Evolutionary conservation across 1,140 invertebrate species (phyloP), one percentile per base, ranked within the genome.

Genomic region (Pteromalus puparum): DNA sequence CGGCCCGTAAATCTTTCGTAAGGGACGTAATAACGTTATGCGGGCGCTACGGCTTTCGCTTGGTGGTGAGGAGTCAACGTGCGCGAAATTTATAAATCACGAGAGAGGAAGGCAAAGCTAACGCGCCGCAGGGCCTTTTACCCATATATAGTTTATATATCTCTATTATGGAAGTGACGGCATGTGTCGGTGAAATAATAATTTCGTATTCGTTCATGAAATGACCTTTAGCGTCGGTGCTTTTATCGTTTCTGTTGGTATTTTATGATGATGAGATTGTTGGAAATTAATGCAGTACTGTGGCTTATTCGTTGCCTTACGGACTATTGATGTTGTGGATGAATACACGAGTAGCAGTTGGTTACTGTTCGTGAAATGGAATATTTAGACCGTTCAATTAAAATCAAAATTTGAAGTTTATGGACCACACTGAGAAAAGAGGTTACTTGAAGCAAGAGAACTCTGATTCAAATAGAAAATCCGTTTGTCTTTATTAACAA

Each of bases 61-160:
- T 3, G 15, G 18, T 5, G 30, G 30, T 5, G 53, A 61, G 53
- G 15, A 61, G 53, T 61, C 53, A 61, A 61, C 53, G 21, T n/a
- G 53, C 5, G 53, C 53, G 18, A 61, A 61, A 61, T 61, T 61
- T 61, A 61, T 61, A 61, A 61, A 61, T 61, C 53, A 61, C 21
- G 3, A 48, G 12, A 28, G 24, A 28, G 24, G 24, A 70, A 30
- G 28, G 12, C 28, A 10, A 10, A 70, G 15, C 13, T 26, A 28
- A 18, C 67, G 67, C 67, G 67, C 67, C 12, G 6, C 28, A 4
- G 26, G 24, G 15, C 21, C 18, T 70, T 70, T 28, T 68, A 12
- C 26, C 28, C 24, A 70, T 70, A 70, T 70, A 30, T 70, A 70
- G 67, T 70, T 70, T 61, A 61, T 61, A 61, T 61, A 53, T 53